Evolutionary conservation across 1,140 invertebrate species (phyloP).

Genomic region (Nixonia krombeini): DNA sequence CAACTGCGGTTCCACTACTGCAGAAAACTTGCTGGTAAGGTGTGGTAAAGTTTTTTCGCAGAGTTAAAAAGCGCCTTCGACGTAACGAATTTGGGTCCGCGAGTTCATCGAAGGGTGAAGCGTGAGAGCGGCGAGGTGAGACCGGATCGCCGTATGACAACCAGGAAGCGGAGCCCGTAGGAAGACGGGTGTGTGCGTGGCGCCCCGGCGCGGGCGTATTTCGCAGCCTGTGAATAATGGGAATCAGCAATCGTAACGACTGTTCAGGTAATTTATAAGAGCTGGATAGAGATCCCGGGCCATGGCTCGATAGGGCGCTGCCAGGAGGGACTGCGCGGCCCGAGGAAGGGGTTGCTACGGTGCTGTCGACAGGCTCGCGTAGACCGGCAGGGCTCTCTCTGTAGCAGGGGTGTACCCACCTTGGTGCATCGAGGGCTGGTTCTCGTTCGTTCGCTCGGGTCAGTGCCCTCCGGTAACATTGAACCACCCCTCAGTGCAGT

Average conservation of each 20-base stretch:
- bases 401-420: conserved; percentile 52
- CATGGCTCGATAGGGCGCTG: conserved; percentile 46
- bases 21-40: no score
- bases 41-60: no score
- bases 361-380: conserved; percentile 49
- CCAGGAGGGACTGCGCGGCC: conserved; percentile 31
- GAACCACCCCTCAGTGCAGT: conserved; percentile 71
- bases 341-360: conserved; percentile 46
- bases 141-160: no score
- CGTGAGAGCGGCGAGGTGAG: no score
- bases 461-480: conserved; percentile 72
- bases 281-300: conserved; percentile 61
- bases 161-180: no score
- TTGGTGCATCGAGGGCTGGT: conserved; percentile 47
- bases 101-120: no score
- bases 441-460: conserved; percentile 58
- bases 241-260: conserved; percentile 55
- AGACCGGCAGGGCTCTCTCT: conserved; percentile 48
- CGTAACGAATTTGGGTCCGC: no score
- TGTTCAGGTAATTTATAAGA: conserved; percentile 69
- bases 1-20: no score
- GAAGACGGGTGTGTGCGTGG: neutral
- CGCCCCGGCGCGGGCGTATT: conserved; percentile 27
- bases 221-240: conserved; percentile 51
- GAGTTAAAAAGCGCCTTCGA: no score